Evolutionary conservation across 2,797 vertebrate species (phyloP), one percentile per base, ranked within the genome.

Genomic region (Eulemur mongoz): DNA sequence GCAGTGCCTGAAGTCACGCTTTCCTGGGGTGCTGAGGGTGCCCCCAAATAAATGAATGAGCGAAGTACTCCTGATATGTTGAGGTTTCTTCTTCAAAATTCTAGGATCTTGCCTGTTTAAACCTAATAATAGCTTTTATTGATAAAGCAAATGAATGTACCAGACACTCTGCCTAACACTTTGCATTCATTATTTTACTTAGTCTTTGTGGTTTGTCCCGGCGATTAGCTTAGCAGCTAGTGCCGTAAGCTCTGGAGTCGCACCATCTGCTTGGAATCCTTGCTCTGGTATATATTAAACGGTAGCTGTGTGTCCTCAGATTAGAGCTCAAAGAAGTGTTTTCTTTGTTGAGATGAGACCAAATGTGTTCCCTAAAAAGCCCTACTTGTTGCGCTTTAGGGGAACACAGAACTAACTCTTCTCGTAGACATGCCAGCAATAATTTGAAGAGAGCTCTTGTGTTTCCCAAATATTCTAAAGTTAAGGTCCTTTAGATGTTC

Each of bases 381-480:
- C 38, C 18, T 4, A 15, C 25, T 11, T 2, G 6, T 10, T 61
- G 27, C 2, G 1, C 1, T 15, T 57, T 23, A 32, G 10, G 59
- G 25, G 9, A 18, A 65, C 15, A 48, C 2, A 48, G 8, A 78
- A n/a, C 61, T 27, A 27, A 30, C 14, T n/a, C 72, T 54, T 83
- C 35, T 11, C 52, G 5, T 57, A 25, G 20, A 27, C 0, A 0
- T 20, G 38, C 22, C 54, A 70, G 17, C 13, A n/a, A 23, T 32
- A 3, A 5, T 45, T 38, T 63, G 18, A 48, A 30, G 38, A n/a
- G 14, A 30, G 9, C 1, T 1, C 12, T 30, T 72, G 4, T 38
- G 1, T 22, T 78, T 17, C 7, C 27, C 27, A 65, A 30, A n/a
- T 38, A 17, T 32, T 69, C 25, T 14, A 25, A 12, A 38, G 57